Evolutionary conservation across 2,888 invertebrate genomes (phyloP).

Genomic region (Maniola hyperantus): DNA sequence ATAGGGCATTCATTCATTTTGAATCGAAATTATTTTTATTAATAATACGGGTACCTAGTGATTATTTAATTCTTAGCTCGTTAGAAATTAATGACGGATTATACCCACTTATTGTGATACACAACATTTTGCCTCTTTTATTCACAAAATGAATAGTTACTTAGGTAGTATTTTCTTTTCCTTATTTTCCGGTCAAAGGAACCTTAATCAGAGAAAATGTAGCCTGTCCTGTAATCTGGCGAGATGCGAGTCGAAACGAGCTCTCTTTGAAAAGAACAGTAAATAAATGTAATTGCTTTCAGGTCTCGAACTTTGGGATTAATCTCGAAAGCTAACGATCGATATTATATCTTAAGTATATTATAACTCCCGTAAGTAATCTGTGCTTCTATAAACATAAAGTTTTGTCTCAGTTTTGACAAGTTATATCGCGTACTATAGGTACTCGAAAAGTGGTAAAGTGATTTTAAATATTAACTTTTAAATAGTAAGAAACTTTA

Average conservation of each 20-base stretch:
- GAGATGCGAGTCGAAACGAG: conserved; percentile 43
- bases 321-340: conserved; percentile 50
- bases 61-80: too few species aligned
- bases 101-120: background rate
- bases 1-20: too few species aligned
- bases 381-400: conserved; percentile 3
- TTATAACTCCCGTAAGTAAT: background rate
- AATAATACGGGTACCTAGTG: too few species aligned
- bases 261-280: conserved; percentile 46
- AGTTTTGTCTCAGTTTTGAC: background rate
- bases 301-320: conserved; percentile 54
- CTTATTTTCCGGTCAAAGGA: conserved; percentile 30
- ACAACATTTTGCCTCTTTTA: background rate
- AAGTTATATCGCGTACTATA: background rate
- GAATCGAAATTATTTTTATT: too few species aligned
- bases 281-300: conserved; percentile 59
- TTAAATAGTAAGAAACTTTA: conserved; percentile 11
- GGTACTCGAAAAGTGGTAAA: conserved; percentile 13
- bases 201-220: conserved; percentile 23
- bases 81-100: background rate
- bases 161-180: background rate
- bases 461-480: conserved; percentile 27
- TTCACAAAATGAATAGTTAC: background rate
- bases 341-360: conserved; percentile 41
- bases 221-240: conserved; percentile 24